Evolutionary conservation across 2,113 vertebrate species (phyloP).

Genomic region (Myanophis thanlyinensis): DNA sequence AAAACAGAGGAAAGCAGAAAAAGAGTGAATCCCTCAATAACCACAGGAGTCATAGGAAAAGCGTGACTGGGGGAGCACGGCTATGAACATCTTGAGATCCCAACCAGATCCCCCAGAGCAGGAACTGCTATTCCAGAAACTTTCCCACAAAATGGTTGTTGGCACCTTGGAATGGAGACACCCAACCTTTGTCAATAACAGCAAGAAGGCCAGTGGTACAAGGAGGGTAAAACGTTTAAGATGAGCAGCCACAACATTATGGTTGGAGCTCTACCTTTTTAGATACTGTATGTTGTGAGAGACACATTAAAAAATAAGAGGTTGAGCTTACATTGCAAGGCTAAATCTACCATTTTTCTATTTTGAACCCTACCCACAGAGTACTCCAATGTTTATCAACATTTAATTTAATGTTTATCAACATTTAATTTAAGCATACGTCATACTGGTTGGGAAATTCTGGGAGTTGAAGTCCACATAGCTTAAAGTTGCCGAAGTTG

Average conservation of each 20-base stretch:
- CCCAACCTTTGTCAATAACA: background rate
- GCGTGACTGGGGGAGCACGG: background rate
- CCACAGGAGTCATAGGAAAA: background rate
- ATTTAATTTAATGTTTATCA: too few species aligned
- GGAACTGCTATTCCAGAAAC: background rate
- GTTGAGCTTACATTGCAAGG: background rate
- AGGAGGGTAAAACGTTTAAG: background rate
- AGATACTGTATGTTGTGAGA: background rate
- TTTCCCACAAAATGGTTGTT: background rate
- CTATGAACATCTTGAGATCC: background rate
- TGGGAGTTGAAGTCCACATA: background rate
- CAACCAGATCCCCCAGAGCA: background rate
- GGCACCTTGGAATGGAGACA: background rate
- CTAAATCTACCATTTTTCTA: background rate
- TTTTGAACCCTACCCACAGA: background rate
- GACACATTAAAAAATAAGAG: background rate
- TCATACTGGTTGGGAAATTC: too few species aligned
- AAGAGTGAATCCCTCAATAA: rapidly evolving
- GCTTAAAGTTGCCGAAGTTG: background rate
- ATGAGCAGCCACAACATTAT: background rate
- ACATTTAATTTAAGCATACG: too few species aligned
- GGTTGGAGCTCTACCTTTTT: background rate
- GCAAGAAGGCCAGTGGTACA: background rate
- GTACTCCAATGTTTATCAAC: background rate
- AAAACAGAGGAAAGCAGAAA: slow-evolving; percentile 2